Base-by-base conservation (phyloP, 2,797 vertebrate species). In the Dendrocincla fuliginosa region DNA sequence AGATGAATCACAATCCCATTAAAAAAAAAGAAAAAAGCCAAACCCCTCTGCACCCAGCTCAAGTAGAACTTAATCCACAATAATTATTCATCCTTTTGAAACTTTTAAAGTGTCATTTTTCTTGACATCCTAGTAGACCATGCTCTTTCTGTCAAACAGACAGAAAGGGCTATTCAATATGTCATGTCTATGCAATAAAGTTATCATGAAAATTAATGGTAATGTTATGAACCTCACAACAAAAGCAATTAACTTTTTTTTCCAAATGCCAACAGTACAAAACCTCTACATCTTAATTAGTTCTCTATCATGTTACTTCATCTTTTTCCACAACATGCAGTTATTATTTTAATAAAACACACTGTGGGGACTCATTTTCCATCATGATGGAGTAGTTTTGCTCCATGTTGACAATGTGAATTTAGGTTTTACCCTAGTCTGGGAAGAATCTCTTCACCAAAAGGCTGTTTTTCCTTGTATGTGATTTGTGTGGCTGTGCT, bases 201-300 rank as follows among this genome's bases (percentile, higher is more conserved):
- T 80, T 61, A 83, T 90, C 27, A 60, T 28, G 60, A 91, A 87
- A 94, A 90, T 83, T 87, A 89, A 93, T 78, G 28, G 67, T 42
- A 88, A 89, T 35, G 35, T 79, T 80, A 87, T 44, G 35, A 92
- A 70, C 2, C n/a, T 52, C 74, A 56, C 69, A 93, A 93, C 78
- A 95, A 94, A 94, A 79, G 49, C 73, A 95, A 93, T 93, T 96
- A 95, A 93, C 35, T 75, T 86, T 65, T 84, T 28, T 32, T n/a
- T 7, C 42, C 33, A 87, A 85, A 95, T 89, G 70, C 64, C 71
- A 95, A 25, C n/a, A 11, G 44, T n/a, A 64, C 22, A 94, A 94
- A 96, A 24, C 37, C 41, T 56, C 65, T 81, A 64, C 47, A 76
- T 70, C 57, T 90, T 96, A 93, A 91, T 95, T 93, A 93, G 35